Evolutionary conservation across 2,797 vertebrate genomes (phyloP).

Genomic region (Liasis olivaceus): DNA sequence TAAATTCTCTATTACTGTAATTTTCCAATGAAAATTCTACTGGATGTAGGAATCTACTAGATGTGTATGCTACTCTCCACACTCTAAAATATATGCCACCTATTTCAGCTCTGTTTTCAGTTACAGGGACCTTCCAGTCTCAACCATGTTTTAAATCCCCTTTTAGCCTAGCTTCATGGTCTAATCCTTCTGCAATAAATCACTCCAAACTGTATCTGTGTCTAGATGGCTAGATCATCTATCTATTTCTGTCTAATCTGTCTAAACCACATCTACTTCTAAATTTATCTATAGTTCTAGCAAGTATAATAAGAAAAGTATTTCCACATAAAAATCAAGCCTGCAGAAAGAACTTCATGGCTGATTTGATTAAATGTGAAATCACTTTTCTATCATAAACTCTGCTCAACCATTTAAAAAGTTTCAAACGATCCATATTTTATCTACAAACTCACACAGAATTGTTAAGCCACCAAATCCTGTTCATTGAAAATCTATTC

Average conservation of each 20-base stretch:
- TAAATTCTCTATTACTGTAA: background rate
- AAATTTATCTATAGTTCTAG: background rate
- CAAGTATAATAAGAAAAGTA: background rate
- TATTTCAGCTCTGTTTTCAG: background rate
- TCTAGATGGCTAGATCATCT: background rate
- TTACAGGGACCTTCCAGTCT: background rate
- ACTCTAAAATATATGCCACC: background rate
- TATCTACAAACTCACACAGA: background rate
- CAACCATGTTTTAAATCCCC: background rate
- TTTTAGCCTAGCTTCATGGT: background rate
- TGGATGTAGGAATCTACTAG: background rate
- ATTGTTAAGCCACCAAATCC: background rate
- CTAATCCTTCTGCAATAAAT: background rate
- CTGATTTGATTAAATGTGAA: slow-evolving; percentile 5
- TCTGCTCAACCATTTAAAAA: background rate
- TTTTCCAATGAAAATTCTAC: background rate
- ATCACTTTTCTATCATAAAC: background rate
- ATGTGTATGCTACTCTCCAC: background rate
- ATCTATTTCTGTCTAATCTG: background rate
- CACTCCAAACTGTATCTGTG: background rate
- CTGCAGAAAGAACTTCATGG: background rate
- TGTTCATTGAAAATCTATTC: background rate
- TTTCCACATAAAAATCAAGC: background rate
- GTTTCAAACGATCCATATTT: background rate
- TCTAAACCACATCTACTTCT: background rate